Conservation (phyloP, 2,888 invertebrate species). For the Gari tellinella region DNA sequence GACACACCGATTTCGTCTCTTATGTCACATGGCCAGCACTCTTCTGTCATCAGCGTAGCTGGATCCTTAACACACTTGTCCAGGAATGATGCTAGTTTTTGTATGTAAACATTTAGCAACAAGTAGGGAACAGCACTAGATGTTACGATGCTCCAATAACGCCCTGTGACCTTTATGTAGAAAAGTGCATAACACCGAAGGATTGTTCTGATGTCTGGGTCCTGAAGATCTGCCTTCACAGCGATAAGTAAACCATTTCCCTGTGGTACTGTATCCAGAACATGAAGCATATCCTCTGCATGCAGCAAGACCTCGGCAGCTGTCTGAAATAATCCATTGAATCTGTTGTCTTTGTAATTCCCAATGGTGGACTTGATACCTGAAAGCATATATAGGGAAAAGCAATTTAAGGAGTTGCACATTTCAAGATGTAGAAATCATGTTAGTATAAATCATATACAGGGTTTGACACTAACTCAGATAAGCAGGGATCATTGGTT, state of each 20-base stretch:
- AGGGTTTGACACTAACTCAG: too few relatives aligned
- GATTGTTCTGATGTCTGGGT: conserved; percentile 2
- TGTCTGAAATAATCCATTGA: conserved; percentile 55
- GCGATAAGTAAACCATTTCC: conserved; percentile 18
- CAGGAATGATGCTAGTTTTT: too few relatives aligned
- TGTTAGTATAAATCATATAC: too few relatives aligned
- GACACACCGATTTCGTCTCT: background rate
- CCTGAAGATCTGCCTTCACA: conserved; percentile 12
- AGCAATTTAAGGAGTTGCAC: too few relatives aligned
- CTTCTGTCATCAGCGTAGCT: background rate
- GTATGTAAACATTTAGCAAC: background rate
- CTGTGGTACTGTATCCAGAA: conserved; percentile 13
- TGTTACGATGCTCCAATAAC: conserved; percentile 23
- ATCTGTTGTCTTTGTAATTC: conserved; percentile 55
- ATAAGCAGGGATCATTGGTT: too few relatives aligned
- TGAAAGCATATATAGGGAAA: background rate
- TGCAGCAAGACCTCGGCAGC: conserved; percentile 13
- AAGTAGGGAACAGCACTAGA: conserved; percentile 8
- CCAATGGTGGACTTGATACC: conserved; percentile 43
- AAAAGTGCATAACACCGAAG: conserved; percentile 23
- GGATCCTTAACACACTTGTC: background rate
- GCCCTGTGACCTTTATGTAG: conserved; percentile 27
- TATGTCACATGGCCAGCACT: background rate
- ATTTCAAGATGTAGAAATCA: too few relatives aligned
- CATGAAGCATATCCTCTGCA: conserved; percentile 10